Conservation (phyloP, 1,140 invertebrate genomes). For the Brachionus angularis region DNA sequence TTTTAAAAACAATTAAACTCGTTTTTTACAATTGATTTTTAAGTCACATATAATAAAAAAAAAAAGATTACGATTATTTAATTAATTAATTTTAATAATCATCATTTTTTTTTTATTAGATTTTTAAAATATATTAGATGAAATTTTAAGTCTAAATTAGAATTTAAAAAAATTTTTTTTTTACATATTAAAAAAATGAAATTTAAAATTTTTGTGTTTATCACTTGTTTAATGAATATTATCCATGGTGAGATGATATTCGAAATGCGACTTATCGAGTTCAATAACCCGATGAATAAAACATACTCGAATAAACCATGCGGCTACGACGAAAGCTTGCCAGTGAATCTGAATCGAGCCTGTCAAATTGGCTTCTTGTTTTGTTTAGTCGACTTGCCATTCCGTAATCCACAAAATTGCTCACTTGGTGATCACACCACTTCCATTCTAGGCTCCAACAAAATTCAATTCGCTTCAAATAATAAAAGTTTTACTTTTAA, state of each 20-base stretch:
- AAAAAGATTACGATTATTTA: too few species aligned
- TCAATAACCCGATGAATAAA: background rate
- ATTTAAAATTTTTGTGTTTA: conserved; percentile 6
- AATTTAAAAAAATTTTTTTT: too few species aligned
- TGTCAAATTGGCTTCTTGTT: conserved; percentile 41
- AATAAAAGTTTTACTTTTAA: conserved; percentile 7
- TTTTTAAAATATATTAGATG: too few species aligned
- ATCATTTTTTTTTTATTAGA: too few species aligned
- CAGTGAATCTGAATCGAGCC: too few species aligned
- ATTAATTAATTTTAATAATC: too few species aligned
- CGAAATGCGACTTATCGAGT: conserved; percentile 24
- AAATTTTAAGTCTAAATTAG: too few species aligned
- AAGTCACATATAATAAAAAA: too few species aligned
- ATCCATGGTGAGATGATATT: conserved; percentile 23
- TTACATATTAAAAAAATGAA: conserved; percentile 38
- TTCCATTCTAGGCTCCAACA: background rate
- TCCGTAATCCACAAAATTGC: conserved; percentile 43
- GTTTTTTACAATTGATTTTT: too few species aligned
- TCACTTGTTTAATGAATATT: background rate
- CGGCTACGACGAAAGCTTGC: background rate
- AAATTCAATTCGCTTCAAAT: conserved; percentile 9
- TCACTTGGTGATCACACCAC: conserved; percentile 40
- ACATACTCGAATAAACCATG: conserved; percentile 30
- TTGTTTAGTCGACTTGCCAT: conserved; percentile 39
- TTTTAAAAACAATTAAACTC: too few species aligned